A percentile compares a stretch with the other conserved stretches of the same genome.
These are phyloP conservation scores for Eubasilissa regina DNA, from an alignment of 1,140 invertebrate species.

Conservation along the genomic window DNA sequence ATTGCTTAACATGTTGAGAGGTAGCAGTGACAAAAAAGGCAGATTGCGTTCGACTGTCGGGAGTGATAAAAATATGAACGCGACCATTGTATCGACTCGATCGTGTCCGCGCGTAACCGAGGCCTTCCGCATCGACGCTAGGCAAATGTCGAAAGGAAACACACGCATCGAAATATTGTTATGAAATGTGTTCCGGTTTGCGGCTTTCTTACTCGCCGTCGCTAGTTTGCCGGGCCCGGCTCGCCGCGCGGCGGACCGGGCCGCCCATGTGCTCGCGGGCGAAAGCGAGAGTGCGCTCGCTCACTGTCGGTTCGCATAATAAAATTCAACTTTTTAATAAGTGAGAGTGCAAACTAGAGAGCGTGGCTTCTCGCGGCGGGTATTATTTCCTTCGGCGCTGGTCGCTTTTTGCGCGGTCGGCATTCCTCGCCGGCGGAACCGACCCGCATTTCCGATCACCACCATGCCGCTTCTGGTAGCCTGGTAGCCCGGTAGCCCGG, in stretches of 20 bases:
- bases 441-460: background rate
- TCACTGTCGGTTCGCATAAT: slow-evolving; percentile 48
- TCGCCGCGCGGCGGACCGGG: background rate
- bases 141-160: too few relatives aligned
- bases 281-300: slow-evolving; percentile 47
- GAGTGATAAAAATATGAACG: too few relatives aligned
- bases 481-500: too few relatives aligned
- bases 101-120: too few relatives aligned
- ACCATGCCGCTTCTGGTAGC: background rate
- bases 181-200: background rate
- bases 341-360: slow-evolving; percentile 53
- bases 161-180: background rate
- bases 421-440: slow-evolving; percentile 24
- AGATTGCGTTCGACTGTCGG: too few relatives aligned
- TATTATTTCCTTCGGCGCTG: slow-evolving; percentile 27
- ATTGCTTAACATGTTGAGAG: too few relatives aligned
- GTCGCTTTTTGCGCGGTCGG: slow-evolving; percentile 20
- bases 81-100: too few relatives aligned
- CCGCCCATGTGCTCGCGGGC: slow-evolving; percentile 29
- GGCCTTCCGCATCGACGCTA: too few relatives aligned
- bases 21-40: too few relatives aligned
- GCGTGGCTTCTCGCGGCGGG: slow-evolving; percentile 37
- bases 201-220: background rate
- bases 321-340: slow-evolving; percentile 52
- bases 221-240: background rate